Conservation (phyloP, 2,888 invertebrate species). For the Timema cristinae region DNA sequence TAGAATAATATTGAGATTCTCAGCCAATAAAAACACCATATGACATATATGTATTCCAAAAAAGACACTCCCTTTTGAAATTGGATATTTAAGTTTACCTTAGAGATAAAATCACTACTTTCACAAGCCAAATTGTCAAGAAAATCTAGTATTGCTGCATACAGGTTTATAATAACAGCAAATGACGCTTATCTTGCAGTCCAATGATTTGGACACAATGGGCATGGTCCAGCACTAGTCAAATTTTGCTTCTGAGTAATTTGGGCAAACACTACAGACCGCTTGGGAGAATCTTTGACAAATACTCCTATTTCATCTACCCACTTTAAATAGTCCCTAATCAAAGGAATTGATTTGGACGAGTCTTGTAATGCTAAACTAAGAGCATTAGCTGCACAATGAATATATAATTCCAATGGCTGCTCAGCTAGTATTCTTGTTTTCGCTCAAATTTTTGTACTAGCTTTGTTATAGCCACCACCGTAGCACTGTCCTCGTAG, state of each 20-base stretch:
- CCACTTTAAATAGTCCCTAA: background rate
- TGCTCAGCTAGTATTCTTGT: no score
- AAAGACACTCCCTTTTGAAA: no score
- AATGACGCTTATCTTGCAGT: constrained; percentile 2
- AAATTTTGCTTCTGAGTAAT: background rate
- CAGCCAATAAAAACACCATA: no score
- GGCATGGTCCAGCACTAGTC: constrained; percentile 2
- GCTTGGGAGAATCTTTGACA: background rate
- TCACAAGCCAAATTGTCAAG: constrained; percentile 2
- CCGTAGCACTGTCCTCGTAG: no score
- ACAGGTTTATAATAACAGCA: background rate
- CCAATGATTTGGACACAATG: constrained; percentile 8
- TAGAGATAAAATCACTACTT: background rate
- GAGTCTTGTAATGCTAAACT: no score
- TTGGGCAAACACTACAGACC: background rate
- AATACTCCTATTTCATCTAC: background rate
- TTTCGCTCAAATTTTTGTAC: no score
- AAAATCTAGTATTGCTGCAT: background rate
- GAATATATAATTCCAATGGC: no score
- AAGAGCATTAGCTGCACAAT: no score
- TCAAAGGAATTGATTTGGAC: constrained; percentile 5
- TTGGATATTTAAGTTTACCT: background rate
- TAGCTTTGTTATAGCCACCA: no score
- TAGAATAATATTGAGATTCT: no score
- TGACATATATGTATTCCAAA: no score